Percentiles rank a stretch among this genome's conserved stretches.
Conservation (phyloP, 2,113 vertebrate genomes). For the Silurus glanis region DNA sequence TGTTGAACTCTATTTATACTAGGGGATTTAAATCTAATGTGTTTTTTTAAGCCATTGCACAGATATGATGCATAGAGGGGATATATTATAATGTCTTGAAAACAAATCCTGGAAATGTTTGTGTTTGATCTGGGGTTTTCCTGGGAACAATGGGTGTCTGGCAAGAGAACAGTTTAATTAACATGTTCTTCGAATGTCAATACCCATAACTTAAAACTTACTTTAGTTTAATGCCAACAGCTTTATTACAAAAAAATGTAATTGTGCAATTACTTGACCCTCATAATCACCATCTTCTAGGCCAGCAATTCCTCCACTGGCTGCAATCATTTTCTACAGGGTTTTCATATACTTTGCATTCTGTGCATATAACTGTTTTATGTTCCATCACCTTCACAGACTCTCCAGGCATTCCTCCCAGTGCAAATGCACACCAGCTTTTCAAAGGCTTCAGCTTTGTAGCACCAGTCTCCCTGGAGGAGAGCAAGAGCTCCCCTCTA, state of each 20-base stretch:
- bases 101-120: neutral
- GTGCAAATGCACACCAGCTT: conserved; percentile 95
- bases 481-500: conserved; percentile 85
- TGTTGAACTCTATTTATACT: neutral
- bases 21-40: neutral
- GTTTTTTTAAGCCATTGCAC: neutral
- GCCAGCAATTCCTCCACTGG: neutral
- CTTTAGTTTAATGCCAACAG: neutral
- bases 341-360: neutral
- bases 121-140: neutral
- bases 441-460: conserved; percentile 99
- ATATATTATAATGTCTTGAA: neutral
- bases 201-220: neutral
- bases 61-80: neutral
- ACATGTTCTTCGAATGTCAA: neutral
- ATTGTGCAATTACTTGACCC: neutral
- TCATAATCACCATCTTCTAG: neutral
- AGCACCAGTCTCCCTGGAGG: conserved; percentile 85
- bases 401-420: conserved; percentile 95
- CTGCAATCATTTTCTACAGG: neutral
- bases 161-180: neutral
- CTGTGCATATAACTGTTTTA: conserved; percentile 38
- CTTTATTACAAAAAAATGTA: neutral
- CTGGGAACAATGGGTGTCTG: neutral
- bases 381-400: conserved; percentile 70